Percentiles rank a stretch among this genome's conserved stretches.
Evolutionary conservation across 2,113 vertebrate genomes (phyloP).

Genomic region (Notarius lentiginosus): DNA sequence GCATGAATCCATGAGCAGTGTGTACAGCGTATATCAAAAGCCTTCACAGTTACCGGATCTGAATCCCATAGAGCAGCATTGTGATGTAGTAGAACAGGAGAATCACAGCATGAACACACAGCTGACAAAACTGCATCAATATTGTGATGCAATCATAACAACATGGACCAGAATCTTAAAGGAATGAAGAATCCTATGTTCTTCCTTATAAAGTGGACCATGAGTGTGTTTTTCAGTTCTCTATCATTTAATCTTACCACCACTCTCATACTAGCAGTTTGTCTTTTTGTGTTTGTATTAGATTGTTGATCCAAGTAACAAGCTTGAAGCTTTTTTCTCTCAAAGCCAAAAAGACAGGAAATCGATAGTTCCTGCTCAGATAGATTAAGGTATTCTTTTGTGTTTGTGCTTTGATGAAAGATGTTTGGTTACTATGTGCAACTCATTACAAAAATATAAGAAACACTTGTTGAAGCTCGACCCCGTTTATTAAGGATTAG

Average conservation of each 20-base stretch:
- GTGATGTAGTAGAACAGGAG: neutral
- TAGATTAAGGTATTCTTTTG: neutral
- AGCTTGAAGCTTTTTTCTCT: neutral
- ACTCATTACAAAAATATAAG: neutral
- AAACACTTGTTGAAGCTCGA: neutral
- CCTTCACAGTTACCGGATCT: neutral
- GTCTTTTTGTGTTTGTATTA: neutral
- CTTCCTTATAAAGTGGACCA: neutral
- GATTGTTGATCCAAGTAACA: conserved; percentile 12
- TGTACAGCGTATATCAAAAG: neutral
- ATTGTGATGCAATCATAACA: neutral
- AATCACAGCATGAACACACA: neutral
- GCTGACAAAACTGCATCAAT: neutral
- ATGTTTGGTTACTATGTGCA: neutral
- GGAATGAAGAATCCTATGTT: no score
- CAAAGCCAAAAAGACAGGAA: conserved; percentile 9
- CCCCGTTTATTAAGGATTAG: neutral
- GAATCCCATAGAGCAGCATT: neutral
- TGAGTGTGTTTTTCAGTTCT: neutral
- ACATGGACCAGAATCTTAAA: neutral
- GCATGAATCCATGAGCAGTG: neutral
- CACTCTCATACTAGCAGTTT: neutral
- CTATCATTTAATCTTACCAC: neutral
- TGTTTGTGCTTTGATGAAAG: neutral
- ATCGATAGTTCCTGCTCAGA: neutral